Evolutionary conservation across 2,888 invertebrate genomes (phyloP), one percentile per base, ranked within the genome.

Genomic region (Cerastis leucographa): DNA sequence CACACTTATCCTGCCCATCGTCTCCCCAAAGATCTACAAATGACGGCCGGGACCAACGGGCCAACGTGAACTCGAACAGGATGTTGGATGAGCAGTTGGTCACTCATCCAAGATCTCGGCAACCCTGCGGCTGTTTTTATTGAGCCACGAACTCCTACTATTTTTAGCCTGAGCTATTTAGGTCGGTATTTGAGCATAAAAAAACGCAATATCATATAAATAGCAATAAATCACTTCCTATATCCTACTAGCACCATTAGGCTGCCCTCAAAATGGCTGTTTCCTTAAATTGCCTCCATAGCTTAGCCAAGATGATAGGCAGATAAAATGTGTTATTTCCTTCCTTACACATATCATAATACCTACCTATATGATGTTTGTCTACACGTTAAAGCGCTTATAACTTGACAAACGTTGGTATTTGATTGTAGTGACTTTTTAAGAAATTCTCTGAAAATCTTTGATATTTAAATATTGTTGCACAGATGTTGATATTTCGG

Each of bases 251-350:
- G 54, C 35, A 42, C 80, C 66, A 80, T 84, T 80, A 71, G 14
- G 35, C 9, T 25, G 7, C 49, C 54, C 71, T 44, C 29, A 71
- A 70, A 84, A 71, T 71, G 46, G 84, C 49, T 56, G 46, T 56
- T 80, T 62, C 46, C 71, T 61, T 35, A 79, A 80, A 80, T 79
- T 80, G 81, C 80, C 56, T 68, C 22, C 80, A 62, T 67, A 49
- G 71, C 71, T 84, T 80, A 80, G 49, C 35, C 11, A 49, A 71
- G 61, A 79, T 80, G 80, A 67, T 61, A 70, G 25, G 61, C 42
- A 61, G 65, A 79, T 79, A 46, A 35, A 83, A 67, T 62, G 35
- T 17, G 40, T 56, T 56, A 12, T 83, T 25, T 78, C 14, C 35
- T 64, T 64, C 42, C 64, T 42, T 42, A 64, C n/a, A 64, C 14